phyloP scores from a whole-genome alignment of 2,888 invertebrate species.

The Fragum fragum region DNA sequence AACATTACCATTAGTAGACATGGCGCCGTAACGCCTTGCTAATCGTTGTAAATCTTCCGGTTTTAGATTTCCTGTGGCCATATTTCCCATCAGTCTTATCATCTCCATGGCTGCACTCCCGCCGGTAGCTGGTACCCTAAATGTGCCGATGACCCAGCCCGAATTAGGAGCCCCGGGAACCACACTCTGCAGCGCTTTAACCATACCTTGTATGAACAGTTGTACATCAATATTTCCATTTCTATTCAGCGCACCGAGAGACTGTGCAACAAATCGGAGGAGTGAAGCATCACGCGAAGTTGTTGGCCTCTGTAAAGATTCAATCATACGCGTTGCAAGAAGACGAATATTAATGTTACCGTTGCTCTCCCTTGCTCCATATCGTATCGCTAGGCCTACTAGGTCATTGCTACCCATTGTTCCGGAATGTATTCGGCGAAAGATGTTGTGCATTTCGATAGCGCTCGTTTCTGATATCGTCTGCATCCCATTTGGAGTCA shows the following conservation, averaged over 20 bases:
- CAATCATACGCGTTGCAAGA: slow-evolving; percentile 41
- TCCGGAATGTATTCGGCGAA: slow-evolving; percentile 34
- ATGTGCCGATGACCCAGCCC: slow-evolving; percentile 1
- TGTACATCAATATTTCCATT: slow-evolving; percentile 48
- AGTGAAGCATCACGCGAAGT: slow-evolving; percentile 17
- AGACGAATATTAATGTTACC: slow-evolving; percentile 48
- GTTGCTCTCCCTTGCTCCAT: slow-evolving; percentile 34
- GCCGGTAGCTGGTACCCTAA: neutral
- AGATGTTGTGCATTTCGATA: slow-evolving; percentile 23
- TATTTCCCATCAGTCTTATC: slow-evolving; percentile 33
- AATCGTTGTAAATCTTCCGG: slow-evolving; percentile 32
- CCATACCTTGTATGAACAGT: slow-evolving; percentile 20
- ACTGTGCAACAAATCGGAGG: slow-evolving; percentile 42
- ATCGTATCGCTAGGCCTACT: slow-evolving; percentile 33
- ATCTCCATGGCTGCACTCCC: slow-evolving; percentile 33
- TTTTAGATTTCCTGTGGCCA: slow-evolving; percentile 35
- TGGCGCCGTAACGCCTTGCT: slow-evolving; percentile 39
- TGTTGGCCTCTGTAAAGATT: slow-evolving; percentile 19
- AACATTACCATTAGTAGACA: slow-evolving; percentile 36
- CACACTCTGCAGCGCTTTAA: slow-evolving; percentile 19
- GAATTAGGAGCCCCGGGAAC: slow-evolving; percentile 4
- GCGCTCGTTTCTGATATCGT: slow-evolving; percentile 14
- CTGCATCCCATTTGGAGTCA: slow-evolving; percentile 4
- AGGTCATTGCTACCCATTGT: slow-evolving; percentile 29
- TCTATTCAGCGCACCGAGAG: slow-evolving; percentile 46